phyloP scores from a whole-genome alignment of 1,140 invertebrate genomes.

The Maniola jurtina region DNA sequence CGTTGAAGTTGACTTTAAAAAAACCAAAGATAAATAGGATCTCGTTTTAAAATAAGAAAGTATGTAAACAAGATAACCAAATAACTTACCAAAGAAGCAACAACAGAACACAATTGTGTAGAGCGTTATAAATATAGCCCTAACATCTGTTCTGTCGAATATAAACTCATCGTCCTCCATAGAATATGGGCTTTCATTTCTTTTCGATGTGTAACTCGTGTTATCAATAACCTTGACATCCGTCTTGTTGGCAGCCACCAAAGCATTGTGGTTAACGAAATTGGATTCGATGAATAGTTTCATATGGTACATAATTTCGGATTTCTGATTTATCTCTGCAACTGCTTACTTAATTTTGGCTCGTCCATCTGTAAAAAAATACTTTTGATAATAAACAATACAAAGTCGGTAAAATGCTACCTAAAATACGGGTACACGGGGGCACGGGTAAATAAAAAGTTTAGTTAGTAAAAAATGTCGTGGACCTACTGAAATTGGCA shows the following conservation, averaged over 20 bases:
- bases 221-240: slow-evolving; percentile 28
- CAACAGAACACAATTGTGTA: slow-evolving; percentile 84
- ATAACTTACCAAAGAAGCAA: slow-evolving; percentile 84
- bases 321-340: slow-evolving; percentile 28
- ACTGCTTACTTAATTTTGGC: slow-evolving; percentile 12
- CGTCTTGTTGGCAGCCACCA: slow-evolving; percentile 43
- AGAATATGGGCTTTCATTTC: slow-evolving; percentile 44
- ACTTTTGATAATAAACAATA: neutral
- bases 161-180: slow-evolving; percentile 80
- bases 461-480: no score
- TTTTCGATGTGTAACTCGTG: slow-evolving; percentile 41
- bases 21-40: neutral
- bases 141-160: slow-evolving; percentile 82
- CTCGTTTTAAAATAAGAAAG: neutral
- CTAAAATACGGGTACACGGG: no score
- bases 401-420: no score
- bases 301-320: slow-evolving; percentile 50
- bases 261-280: slow-evolving; percentile 32
- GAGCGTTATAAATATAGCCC: slow-evolving; percentile 82
- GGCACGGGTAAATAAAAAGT: no score
- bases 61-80: slow-evolving; percentile 12
- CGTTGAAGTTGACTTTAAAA: no score
- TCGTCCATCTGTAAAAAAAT: slow-evolving; percentile 42
- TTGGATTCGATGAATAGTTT: slow-evolving; percentile 48
- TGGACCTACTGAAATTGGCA: no score